Base-by-base conservation (phyloP, 2,888 invertebrate species). In the Elysia crispata region DNA sequence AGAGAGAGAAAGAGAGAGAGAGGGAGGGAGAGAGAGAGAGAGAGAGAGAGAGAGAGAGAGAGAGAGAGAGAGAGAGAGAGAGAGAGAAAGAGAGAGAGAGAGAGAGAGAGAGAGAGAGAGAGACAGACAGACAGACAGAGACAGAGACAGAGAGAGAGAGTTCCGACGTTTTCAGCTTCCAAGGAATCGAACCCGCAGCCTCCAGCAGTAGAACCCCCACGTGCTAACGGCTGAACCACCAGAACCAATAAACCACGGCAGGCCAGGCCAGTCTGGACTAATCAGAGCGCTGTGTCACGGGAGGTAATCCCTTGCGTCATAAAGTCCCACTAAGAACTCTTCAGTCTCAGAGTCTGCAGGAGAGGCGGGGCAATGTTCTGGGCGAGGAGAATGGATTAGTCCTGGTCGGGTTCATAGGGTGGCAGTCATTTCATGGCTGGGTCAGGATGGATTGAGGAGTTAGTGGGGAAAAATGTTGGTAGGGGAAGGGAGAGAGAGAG, bases 41-140 rank as follows among this genome's bases (percentile, higher is more conserved):
- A 30, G 15, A 30, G 18, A 60, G 18, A 60, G 33, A 60, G 20
- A 60, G 60, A 33, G 28, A 50, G 30, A 30, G 18, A 30, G 15
- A 23, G 25, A 60, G n/a, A 23, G 20, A 23, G 31, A 30, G 6
- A 31, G 30, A 28, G 28, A 62, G 60, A 60, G 54, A 75, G 60
- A 75, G 20, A 74, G 67, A 75, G 66, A 62, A 62, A 73, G 57
- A 54, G 72, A 62, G 57, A 72, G 41, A 60, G 31, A 73, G 41
- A 78, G 31, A 73, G 64, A 31, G 50, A 72, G 41, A 73, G 57
- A 49, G 49, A 74, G 74, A 74, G 18, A 74, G 74, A 74, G 30
- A 67, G 74, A 79, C 62, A 79, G 73, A 78, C 60, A 79, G 73
- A 73, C 54, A 66, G 28, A 74, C 50, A 54, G 28, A 31, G n/a